phyloP scores from a whole-genome alignment of 2,888 invertebrate genomes.

The Epistrophella euchroma region DNA sequence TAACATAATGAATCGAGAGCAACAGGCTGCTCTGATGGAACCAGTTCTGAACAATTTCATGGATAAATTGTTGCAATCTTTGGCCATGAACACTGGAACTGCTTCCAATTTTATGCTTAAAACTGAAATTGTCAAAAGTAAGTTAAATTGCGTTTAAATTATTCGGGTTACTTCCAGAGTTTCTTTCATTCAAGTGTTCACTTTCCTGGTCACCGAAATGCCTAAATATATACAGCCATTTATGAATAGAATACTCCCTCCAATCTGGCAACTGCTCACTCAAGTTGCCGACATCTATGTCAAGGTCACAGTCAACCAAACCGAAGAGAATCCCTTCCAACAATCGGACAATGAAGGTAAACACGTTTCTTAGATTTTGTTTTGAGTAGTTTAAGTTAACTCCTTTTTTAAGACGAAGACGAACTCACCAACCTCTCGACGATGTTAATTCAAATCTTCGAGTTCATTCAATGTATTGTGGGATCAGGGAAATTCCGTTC shows the following conservation, averaged over 20 bases:
- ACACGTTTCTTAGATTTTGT: neutral
- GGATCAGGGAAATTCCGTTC: slow-evolving; percentile 85
- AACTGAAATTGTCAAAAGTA: slow-evolving; percentile 87
- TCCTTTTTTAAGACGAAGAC: slow-evolving; percentile 82
- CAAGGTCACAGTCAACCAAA: slow-evolving; percentile 86
- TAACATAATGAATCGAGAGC: slow-evolving; percentile 84
- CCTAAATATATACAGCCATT: slow-evolving; percentile 87
- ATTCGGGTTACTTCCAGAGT: neutral
- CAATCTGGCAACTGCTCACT: slow-evolving; percentile 88
- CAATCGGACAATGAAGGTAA: slow-evolving; percentile 86
- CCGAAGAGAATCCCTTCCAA: slow-evolving; percentile 84
- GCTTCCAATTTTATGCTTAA: slow-evolving; percentile 87
- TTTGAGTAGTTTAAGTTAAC: neutral
- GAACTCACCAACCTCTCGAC: slow-evolving; percentile 87
- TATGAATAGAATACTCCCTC: slow-evolving; percentile 86
- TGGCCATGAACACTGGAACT: slow-evolving; percentile 85
- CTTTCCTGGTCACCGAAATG: slow-evolving; percentile 86
- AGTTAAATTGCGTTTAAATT: slow-evolving; percentile 32
- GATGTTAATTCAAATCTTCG: slow-evolving; percentile 88
- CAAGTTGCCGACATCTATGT: slow-evolving; percentile 88
- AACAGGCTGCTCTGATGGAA: slow-evolving; percentile 86
- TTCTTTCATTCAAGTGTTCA: slow-evolving; percentile 83
- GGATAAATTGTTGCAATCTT: slow-evolving; percentile 86
- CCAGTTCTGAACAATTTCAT: slow-evolving; percentile 89
- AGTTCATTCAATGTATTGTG: slow-evolving; percentile 87